phyloP scores from a whole-genome alignment of 2,888 invertebrate species.

The Archaeoteleia sp. region DNA sequence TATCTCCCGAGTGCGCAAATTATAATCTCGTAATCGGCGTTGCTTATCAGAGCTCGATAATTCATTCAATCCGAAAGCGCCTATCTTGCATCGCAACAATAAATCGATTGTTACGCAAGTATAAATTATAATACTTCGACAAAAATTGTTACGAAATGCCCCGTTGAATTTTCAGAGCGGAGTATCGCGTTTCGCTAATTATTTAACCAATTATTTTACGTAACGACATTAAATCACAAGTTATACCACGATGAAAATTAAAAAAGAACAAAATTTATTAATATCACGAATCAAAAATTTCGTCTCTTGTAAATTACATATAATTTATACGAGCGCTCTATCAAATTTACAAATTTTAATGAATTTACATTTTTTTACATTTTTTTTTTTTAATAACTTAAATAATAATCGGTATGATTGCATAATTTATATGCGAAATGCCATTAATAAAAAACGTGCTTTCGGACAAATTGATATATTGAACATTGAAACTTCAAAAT shows the following conservation, averaged over 20 bases:
- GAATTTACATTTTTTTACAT: no score
- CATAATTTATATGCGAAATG: no score
- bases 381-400: no score
- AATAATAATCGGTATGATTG: no score
- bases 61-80: constrained; percentile 16
- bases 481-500: constrained; percentile 1
- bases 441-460: no score
- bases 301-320: no score
- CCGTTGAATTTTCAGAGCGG: not conserved
- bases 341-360: no score
- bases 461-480: not conserved
- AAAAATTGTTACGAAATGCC: constrained; percentile 22
- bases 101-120: constrained; percentile 31
- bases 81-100: constrained; percentile 19
- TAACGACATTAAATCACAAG: no score
- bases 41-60: constrained; percentile 16
- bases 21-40: constrained; percentile 16
- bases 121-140: constrained; percentile 23
- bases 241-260: no score
- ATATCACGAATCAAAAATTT: no score
- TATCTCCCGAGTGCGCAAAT: constrained; percentile 4
- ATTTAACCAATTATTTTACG: constrained; percentile 6
- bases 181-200: constrained; percentile 8
- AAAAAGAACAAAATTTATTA: no score
- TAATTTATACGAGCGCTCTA: no score